These are phyloP conservation scores for Toxotes jaculatrix DNA, from an alignment of 2,113 vertebrate genomes.

Conservation along the genomic window DNA sequence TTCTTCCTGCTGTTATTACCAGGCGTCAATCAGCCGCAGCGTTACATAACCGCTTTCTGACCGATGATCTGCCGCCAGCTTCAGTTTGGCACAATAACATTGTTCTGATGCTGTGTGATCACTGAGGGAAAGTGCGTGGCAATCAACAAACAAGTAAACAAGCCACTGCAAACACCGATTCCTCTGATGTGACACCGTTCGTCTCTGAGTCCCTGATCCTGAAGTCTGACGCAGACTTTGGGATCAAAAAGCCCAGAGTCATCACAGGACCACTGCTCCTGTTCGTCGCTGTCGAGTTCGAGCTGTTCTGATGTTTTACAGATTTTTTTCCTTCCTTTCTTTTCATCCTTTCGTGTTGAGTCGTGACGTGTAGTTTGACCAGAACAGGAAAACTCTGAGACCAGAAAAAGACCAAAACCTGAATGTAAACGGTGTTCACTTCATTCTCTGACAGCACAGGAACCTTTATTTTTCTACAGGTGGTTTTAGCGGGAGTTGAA, in stretches of 20 bases:
- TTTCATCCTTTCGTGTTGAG: too few relatives aligned
- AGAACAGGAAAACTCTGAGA: too few relatives aligned
- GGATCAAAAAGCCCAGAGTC: too few relatives aligned
- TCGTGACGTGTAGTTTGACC: too few relatives aligned
- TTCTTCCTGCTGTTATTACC: slow-evolving; percentile 1
- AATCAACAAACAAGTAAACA: neutral
- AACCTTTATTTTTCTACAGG: neutral
- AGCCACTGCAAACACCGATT: neutral
- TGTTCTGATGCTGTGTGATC: neutral
- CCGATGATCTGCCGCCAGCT: neutral
- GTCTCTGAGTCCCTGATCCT: too few relatives aligned
- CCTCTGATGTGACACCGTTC: neutral
- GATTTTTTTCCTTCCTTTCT: too few relatives aligned
- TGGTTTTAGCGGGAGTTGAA: neutral
- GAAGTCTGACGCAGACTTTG: too few relatives aligned
- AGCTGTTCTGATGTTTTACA: too few relatives aligned
- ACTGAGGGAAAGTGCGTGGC: neutral
- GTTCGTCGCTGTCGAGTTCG: too few relatives aligned
- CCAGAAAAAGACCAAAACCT: too few relatives aligned
- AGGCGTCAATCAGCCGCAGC: neutral
- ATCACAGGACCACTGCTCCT: too few relatives aligned
- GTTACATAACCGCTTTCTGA: slow-evolving; percentile 21
- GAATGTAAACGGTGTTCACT: too few relatives aligned
- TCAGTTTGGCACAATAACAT: neutral
- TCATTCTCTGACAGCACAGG: neutral